Evolutionary conservation across 2,797 vertebrate species (phyloP).

Genomic region (Fistularia commersonii): DNA sequence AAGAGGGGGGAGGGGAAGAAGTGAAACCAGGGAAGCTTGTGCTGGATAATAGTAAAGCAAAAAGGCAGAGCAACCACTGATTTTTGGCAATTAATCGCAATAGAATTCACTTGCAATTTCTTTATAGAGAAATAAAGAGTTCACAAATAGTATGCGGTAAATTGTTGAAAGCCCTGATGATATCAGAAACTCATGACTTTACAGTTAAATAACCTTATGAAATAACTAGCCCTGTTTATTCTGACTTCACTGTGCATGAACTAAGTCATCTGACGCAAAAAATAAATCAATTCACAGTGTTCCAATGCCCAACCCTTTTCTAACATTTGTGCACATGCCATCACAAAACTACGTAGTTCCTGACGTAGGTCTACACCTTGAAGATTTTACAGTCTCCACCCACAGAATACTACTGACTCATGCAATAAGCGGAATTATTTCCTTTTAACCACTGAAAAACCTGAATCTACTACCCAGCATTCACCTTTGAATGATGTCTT

Average conservation of each 20-base stretch:
- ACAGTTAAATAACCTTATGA: too few species aligned
- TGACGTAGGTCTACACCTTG: slow-evolving; percentile 17
- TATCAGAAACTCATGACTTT: too few species aligned
- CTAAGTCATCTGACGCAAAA: neutral
- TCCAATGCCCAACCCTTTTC: neutral
- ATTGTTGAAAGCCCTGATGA: too few species aligned
- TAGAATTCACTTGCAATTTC: too few species aligned
- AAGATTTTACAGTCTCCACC: slow-evolving; percentile 20
- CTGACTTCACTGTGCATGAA: too few species aligned
- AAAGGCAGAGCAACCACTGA: neutral
- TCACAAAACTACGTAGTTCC: neutral
- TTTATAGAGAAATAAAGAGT: too few species aligned
- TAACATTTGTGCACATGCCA: slow-evolving; percentile 11
- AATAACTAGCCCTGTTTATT: too few species aligned
- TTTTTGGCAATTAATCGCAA: neutral
- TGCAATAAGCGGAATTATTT: slow-evolving; percentile 29
- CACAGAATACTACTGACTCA: slow-evolving; percentile 8
- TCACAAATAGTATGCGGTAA: too few species aligned
- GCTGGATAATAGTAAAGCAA: slow-evolving; percentile 1
- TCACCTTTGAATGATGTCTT: slow-evolving; percentile 23
- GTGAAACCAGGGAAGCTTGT: slow-evolving; percentile 16
- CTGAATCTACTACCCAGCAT: slow-evolving; percentile 15
- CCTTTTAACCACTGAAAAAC: slow-evolving; percentile 22
- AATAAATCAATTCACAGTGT: neutral
- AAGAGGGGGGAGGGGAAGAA: slow-evolving; percentile 35